phyloP scores from a whole-genome alignment of 2,797 vertebrate genomes.

The Pipistrellus pygmaeus region DNA sequence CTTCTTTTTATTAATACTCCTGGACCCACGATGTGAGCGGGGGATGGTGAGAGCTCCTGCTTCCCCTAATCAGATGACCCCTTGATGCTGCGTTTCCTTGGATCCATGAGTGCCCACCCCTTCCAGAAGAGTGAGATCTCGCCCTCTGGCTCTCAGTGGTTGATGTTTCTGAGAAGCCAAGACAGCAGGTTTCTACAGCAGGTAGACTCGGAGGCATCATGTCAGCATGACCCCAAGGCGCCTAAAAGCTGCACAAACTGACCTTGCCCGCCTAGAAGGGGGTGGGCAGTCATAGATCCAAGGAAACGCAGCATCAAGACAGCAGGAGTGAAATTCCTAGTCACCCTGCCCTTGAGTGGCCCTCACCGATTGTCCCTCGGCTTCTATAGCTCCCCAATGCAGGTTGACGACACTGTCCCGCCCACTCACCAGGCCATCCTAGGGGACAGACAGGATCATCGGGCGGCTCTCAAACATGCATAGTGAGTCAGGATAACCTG shows the following conservation, averaged over 20 bases:
- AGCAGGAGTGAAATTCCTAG: neutral
- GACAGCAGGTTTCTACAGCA: neutral
- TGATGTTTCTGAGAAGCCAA: neutral
- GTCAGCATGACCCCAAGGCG: neutral
- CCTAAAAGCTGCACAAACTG: neutral
- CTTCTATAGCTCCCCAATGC: neutral
- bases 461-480: neutral
- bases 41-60: neutral
- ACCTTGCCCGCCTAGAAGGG: too few species aligned
- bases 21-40: neutral
- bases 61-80: neutral
- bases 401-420: neutral
- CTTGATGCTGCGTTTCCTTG: neutral
- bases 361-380: rapidly evolving
- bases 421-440: neutral
- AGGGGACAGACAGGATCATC: neutral
- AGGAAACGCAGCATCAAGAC: too few species aligned
- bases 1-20: neutral
- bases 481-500: neutral
- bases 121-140: neutral
- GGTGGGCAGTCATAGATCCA: too few species aligned
- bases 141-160: neutral
- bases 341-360: too few species aligned
- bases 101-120: neutral
- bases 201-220: neutral